Evolutionary conservation across 2,113 vertebrate genomes (phyloP), one percentile per base, ranked within the genome.

Genomic region (Ochotona princeps): DNA sequence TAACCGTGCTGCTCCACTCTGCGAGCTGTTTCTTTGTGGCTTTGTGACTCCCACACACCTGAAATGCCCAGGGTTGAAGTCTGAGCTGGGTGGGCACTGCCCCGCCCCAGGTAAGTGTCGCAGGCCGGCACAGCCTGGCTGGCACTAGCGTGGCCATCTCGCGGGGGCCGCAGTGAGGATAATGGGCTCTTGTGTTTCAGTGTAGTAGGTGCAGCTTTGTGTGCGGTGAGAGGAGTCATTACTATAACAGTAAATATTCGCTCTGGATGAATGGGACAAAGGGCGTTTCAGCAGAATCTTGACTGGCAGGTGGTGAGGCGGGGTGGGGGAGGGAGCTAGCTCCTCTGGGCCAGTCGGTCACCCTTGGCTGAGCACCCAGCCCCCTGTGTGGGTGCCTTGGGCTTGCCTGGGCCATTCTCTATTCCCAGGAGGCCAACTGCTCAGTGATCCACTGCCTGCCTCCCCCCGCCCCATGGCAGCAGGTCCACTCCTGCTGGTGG

Each of bases 151-250:
- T 11, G 0, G 10, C 57, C 7, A 1, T 11, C 69, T 38, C 35
- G 0, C 12, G 1, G 18, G 38, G 63, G 63, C 1, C 0, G 2
- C 0, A 14, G 32, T 54, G 51, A 18, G 32, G 76, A 95, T 92
- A 95, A 30, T 11, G 90, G 13, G 18, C 73, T 89, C 94, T 87
- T 95, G 95, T 95, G 69, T 44, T 60, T 38, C 61, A 78, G 90
- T 96, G 38, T 76, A 18, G 32, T 8, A 73, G 86, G 81, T 57
- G 70, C 28, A 47, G 57, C 49, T n/a, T 49, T 28, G 38, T 17
- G 66, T 13, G 5, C 44, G 1, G 12, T 15, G 65, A 92, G 63
- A 44, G 25, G 51, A 66, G 57, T 84, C 75, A 25, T 49, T 35
- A 57, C 35, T 28, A n/a, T 61, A 7, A 13, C 66, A 25, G 80